phyloP scores from a whole-genome alignment of 2,888 invertebrate species.

The Ischnus inquisitorius region DNA sequence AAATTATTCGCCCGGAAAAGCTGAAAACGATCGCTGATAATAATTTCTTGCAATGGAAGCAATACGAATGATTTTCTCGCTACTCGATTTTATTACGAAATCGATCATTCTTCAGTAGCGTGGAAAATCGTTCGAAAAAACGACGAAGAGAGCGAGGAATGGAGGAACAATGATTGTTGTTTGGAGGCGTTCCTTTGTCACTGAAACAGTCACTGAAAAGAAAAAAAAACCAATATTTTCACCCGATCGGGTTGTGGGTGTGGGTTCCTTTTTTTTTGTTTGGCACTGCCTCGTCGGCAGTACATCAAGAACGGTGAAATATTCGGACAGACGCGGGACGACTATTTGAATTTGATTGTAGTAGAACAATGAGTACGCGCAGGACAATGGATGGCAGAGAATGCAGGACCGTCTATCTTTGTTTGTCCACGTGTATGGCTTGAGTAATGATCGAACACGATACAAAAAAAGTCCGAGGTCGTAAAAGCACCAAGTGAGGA shows the following conservation, averaged over 20 bases:
- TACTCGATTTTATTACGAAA: neutral
- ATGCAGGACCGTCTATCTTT: conserved; percentile 22
- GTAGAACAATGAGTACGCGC: conserved; percentile 60
- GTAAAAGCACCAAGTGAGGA: conserved; percentile 42
- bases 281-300: conserved; percentile 15
- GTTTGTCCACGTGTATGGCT: conserved; percentile 46
- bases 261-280: conserved; percentile 31
- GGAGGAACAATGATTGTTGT: neutral
- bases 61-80: too few relatives aligned
- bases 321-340: conserved; percentile 50
- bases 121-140: neutral
- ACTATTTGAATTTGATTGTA: conserved; percentile 67
- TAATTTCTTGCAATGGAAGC: too few relatives aligned
- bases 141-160: neutral
- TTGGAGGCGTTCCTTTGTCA: neutral
- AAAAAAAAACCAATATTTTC: conserved; percentile 11
- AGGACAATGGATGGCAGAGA: conserved; percentile 56
- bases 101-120: neutral
- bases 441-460: conserved; percentile 57
- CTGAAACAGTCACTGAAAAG: neutral
- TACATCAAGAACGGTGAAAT: conserved; percentile 59
- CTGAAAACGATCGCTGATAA: too few relatives aligned
- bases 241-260: neutral
- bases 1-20: neutral
- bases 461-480: conserved; percentile 45